These are phyloP conservation scores for Drosophila repletoides DNA, from an alignment of 1,140 invertebrate genomes.

Conservation along the genomic window DNA sequence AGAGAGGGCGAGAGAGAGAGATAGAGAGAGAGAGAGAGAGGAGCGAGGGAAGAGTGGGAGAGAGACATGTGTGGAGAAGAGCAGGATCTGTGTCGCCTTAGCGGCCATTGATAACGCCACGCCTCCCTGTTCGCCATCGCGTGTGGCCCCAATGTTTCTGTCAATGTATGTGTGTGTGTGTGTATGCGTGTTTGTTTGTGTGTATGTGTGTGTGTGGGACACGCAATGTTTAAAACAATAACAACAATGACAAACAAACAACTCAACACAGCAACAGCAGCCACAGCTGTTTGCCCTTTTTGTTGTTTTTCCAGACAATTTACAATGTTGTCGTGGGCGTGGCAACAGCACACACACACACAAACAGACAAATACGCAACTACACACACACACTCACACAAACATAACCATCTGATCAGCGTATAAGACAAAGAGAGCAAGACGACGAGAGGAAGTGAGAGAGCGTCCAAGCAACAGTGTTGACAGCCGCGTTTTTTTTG, in stretches of 20 bases:
- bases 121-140: conserved; percentile 21
- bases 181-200: neutral
- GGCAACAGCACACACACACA: conserved; percentile 29
- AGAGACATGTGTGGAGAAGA: conserved; percentile 16
- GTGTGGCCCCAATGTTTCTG: conserved; percentile 10
- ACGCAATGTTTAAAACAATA: conserved; percentile 36
- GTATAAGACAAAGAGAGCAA: neutral
- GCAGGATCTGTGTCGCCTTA: conserved; percentile 41
- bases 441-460: neutral
- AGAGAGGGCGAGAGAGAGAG: neutral
- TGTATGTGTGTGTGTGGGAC: conserved; percentile 18
- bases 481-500: no score
- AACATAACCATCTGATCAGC: conserved; percentile 21
- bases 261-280: neutral
- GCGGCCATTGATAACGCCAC: conserved; percentile 27
- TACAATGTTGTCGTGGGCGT: conserved; percentile 20
- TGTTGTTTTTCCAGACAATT: conserved; percentile 30
- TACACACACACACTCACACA: neutral
- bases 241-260: conserved; percentile 33
- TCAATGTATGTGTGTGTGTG: neutral
- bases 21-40: neutral
- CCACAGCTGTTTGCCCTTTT: conserved; percentile 40
- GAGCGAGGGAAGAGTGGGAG: no score
- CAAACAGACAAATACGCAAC: neutral
- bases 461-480: no score